These are phyloP conservation scores for Drosophila monieri DNA, from an alignment of 2,888 invertebrate genomes.

Conservation along the genomic window DNA sequence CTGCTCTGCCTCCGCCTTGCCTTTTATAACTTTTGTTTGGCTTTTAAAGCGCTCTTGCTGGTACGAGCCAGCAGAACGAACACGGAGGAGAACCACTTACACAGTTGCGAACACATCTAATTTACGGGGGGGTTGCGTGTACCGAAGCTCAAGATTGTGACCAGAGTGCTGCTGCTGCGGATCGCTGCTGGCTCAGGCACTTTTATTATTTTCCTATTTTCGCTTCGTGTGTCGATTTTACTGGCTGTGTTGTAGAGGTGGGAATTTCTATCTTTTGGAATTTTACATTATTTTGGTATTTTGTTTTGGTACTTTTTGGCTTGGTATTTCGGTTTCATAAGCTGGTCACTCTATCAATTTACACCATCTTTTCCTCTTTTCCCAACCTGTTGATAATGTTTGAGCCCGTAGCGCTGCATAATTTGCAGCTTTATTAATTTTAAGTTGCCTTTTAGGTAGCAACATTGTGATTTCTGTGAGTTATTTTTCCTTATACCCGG, in stretches of 20 bases:
- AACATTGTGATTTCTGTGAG: too few relatives aligned
- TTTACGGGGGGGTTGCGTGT: conserved; percentile 6
- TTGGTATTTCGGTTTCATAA: too few relatives aligned
- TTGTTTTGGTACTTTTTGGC: not conserved
- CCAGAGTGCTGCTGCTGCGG: conserved; percentile 4
- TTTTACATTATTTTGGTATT: not conserved
- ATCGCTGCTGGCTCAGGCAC: conserved; percentile 4
- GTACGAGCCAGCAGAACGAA: too few relatives aligned
- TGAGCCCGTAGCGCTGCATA: too few relatives aligned
- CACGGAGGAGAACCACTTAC: conserved; percentile 41
- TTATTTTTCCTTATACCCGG: not conserved
- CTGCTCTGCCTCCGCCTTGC: not conserved
- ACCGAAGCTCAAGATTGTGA: conserved; percentile 1
- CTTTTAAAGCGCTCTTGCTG: not conserved
- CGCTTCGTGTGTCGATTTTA: conserved; percentile 4
- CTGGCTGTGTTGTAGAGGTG: not conserved
- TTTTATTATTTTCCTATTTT: conserved; percentile 4
- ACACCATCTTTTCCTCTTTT: too few relatives aligned
- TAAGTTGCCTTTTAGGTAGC: too few relatives aligned
- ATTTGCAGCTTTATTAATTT: too few relatives aligned
- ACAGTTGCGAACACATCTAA: conserved; percentile 51
- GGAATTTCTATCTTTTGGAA: too few relatives aligned
- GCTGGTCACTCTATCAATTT: too few relatives aligned
- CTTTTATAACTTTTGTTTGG: conserved; percentile 9
- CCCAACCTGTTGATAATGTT: too few relatives aligned